A percentile compares a stretch with the other conserved stretches of the same genome.
phyloP scores from a whole-genome alignment of 2,113 vertebrate genomes.

The Agapornis roseicollis region DNA sequence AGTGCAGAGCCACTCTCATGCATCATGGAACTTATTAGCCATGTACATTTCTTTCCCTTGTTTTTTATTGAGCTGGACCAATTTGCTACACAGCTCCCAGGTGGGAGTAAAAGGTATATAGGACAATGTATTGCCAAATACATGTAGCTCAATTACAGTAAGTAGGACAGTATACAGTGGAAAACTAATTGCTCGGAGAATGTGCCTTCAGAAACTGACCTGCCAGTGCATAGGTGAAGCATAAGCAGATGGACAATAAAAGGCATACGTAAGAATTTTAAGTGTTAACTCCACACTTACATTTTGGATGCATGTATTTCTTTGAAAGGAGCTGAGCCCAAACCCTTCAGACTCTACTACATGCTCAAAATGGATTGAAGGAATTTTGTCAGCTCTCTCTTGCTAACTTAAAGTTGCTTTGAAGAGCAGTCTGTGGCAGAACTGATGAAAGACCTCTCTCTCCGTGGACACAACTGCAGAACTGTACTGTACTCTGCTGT shows the following conservation, averaged over 20 bases:
- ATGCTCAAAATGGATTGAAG: background rate
- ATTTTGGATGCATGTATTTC: background rate
- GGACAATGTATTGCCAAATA: background rate
- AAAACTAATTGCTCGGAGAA: background rate
- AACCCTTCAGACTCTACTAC: background rate
- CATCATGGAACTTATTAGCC: slow-evolving; percentile 28
- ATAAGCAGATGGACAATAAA: background rate
- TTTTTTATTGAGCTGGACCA: background rate
- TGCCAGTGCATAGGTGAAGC: background rate
- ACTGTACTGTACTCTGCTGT: background rate
- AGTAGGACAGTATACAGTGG: background rate
- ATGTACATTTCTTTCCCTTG: background rate
- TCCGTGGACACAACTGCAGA: background rate
- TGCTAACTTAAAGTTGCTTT: background rate
- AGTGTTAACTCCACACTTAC: background rate
- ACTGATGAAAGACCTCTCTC: background rate
- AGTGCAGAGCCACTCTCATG: background rate
- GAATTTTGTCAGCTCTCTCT: background rate
- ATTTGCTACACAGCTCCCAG: background rate
- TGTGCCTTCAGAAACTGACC: background rate
- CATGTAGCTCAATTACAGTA: background rate
- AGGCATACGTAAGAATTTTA: background rate
- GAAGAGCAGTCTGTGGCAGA: background rate
- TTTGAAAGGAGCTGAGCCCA: background rate
- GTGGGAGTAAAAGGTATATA: background rate